Evolutionary conservation across 1,140 invertebrate genomes (phyloP).

Genomic region (Diabrotica virgifera): DNA sequence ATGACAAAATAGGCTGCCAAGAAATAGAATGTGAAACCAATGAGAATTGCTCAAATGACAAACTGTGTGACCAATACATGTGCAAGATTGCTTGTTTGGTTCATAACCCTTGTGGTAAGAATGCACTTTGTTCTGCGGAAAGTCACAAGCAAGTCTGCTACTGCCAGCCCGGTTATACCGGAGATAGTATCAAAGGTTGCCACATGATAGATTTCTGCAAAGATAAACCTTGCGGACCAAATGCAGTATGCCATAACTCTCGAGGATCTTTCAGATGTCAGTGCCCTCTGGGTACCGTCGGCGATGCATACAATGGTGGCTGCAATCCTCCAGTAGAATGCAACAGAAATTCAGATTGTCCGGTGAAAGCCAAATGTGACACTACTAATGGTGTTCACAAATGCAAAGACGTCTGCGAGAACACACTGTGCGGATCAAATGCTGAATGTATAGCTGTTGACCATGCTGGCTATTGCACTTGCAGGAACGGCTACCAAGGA

Average conservation of each 20-base stretch:
- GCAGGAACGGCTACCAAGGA: conserved; percentile 72
- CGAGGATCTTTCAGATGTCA: conserved; percentile 77
- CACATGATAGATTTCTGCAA: conserved; percentile 75
- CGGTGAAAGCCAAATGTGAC: conserved; percentile 67
- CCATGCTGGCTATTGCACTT: conserved; percentile 73
- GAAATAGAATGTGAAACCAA: conserved; percentile 71
- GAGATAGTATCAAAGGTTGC: conserved; percentile 69
- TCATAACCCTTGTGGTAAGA: conserved; percentile 76
- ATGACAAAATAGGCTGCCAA: conserved; percentile 69
- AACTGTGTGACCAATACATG: conserved; percentile 74
- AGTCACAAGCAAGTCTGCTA: conserved; percentile 72
- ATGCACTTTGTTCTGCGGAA: conserved; percentile 79
- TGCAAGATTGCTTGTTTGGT: conserved; percentile 82
- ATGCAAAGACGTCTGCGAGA: conserved; percentile 66
- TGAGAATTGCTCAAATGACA: conserved; percentile 74
- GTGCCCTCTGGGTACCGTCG: conserved; percentile 74
- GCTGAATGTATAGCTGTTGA: conserved; percentile 73
- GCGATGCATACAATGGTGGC: conserved; percentile 77
- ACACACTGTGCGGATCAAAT: conserved; percentile 72
- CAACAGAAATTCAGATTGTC: conserved; percentile 72
- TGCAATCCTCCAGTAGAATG: conserved; percentile 78
- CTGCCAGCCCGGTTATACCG: conserved; percentile 83
- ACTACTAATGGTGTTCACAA: conserved; percentile 40
- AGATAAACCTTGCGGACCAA: conserved; percentile 74
- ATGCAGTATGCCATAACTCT: conserved; percentile 78